Base-by-base conservation (phyloP, 2,888 invertebrate species). In the Mythimna ferrago region DNA sequence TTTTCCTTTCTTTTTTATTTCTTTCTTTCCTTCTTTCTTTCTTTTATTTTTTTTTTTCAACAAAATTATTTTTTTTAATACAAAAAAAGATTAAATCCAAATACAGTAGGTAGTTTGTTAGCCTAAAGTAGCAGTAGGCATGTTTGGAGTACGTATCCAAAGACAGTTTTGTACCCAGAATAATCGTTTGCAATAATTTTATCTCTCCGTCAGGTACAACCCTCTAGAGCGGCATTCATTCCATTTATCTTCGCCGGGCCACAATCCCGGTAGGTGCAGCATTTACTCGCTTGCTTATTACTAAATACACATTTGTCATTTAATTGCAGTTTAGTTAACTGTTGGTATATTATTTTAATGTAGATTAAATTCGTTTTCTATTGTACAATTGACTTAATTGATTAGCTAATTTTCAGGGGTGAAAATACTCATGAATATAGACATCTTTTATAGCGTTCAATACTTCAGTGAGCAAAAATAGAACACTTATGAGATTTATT, bases 201-300 rank as follows among this genome's bases (percentile, higher is more conserved):
- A 87, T 83, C 41, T 61, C 84, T 82, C 83, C 87, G 86, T 86
- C 88, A 89, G 78, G 78, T 85, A 80, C 83, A 77, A 75, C 78
- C 86, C 90, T 86, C 90, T 53, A 73, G 87, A 85, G 89, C 82
- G 82, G 83, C 83, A 92, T 91, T 87, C 86, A 88, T 91, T 90
- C 80, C 86, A 89, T 91, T 92, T 91, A 92, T 89, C 89, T 89
- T 85, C 75, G 86, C 87, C 86, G 84, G 81, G 86, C 88, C 75
- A 62, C 54, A 66, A 72, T 76, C 83, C 83, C 80, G 78, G 67
- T 75, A 78, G 76, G 76, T 67, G 64, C 69, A 64, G 74, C 72
- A 80, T 82, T 78, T 81, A 80, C 71, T 75, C 32, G 66, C 65
- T 66, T 65, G 58, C 64, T 76, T 74, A 76, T 71, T 66, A 60